These are phyloP conservation scores for Notarius quadriscutis DNA, from an alignment of 2,113 vertebrate genomes.

Conservation along the genomic window DNA sequence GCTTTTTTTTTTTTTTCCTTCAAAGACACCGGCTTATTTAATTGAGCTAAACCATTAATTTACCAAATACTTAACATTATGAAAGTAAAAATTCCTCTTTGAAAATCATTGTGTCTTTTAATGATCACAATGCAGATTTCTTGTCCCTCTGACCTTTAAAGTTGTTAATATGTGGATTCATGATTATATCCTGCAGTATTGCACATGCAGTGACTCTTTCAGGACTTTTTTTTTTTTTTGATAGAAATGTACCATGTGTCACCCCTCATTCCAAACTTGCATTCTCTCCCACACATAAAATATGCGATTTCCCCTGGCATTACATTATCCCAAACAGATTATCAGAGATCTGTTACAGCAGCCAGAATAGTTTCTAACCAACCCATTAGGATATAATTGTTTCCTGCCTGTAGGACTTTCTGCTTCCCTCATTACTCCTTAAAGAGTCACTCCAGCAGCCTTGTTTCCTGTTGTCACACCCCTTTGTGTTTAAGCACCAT, in stretches of 20 bases:
- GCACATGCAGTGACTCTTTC: background rate
- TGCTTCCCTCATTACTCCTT: slow-evolving; percentile 12
- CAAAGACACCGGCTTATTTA: background rate
- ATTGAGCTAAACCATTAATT: no score
- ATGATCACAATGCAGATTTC: background rate
- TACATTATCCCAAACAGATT: slow-evolving; percentile 4
- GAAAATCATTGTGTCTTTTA: background rate
- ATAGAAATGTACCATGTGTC: background rate
- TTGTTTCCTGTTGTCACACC: background rate
- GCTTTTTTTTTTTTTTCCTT: background rate
- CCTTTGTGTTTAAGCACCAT: background rate
- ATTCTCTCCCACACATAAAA: background rate
- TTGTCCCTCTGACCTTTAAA: background rate
- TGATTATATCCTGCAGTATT: background rate
- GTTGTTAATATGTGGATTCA: background rate
- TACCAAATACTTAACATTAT: background rate
- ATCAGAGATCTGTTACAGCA: background rate
- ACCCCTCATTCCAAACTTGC: background rate
- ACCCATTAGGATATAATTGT: slow-evolving; percentile 26
- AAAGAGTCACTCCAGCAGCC: background rate
- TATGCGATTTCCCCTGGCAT: background rate
- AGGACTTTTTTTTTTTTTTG: background rate
- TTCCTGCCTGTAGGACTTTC: slow-evolving; percentile 15
- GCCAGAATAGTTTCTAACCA: slow-evolving; percentile 8
- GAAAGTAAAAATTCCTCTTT: background rate